Base-by-base conservation (phyloP, 53 echinoderm and acorn worm species). In the Arbacia lixula region DNA sequence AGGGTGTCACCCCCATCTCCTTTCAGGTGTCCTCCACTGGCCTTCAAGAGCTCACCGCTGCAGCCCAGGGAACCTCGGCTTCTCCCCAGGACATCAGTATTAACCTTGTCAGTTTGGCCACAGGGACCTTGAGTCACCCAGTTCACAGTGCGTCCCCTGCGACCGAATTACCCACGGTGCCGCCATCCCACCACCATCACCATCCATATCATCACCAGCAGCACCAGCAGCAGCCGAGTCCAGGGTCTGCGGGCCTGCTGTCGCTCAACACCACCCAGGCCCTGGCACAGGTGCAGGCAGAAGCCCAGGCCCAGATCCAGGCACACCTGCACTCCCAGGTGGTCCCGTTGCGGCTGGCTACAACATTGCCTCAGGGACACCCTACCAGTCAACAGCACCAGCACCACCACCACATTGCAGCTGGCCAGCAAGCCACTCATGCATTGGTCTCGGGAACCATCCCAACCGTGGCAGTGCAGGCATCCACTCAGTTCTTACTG, bases 251-350 rank as follows among this genome's bases (percentile, higher is more conserved):
- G 61, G 51, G 76, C 42, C 49, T 85, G 36, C 36, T 43, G 52
- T 68, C 76, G 60, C 65, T 77, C 51, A 65, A 78, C 71, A 20
- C 85, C 69, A 16, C 85, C 69, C 56, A 68, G 60, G 80, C 85
- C 55, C 21, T 85, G 60, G 28, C 77, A 84, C 75, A 84, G 84
- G 89, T 53, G 55, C 66, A 84, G 56, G 89, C 63, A 12, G 68
- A 78, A 30, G 60, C 60, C 41, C 79, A 78, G 30, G 79, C 79
- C 3, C 79, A 78, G 60, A 57, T 78, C 60, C 79, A 78, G 27
- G 79, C 79, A 14, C 79, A 78, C 25, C 24, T 78, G 25, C 52
- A 52, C 31, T 75, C 75, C 17, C 79, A 78, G 79, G 21, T 28
- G 3, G 61, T 72, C 4, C 61, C 85, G 17, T 37, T 71, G 39